Evolutionary conservation across 2,113 vertebrate genomes (phyloP), one percentile per base, ranked within the genome.

Genomic region (Pyrgilauda ruficollis): DNA sequence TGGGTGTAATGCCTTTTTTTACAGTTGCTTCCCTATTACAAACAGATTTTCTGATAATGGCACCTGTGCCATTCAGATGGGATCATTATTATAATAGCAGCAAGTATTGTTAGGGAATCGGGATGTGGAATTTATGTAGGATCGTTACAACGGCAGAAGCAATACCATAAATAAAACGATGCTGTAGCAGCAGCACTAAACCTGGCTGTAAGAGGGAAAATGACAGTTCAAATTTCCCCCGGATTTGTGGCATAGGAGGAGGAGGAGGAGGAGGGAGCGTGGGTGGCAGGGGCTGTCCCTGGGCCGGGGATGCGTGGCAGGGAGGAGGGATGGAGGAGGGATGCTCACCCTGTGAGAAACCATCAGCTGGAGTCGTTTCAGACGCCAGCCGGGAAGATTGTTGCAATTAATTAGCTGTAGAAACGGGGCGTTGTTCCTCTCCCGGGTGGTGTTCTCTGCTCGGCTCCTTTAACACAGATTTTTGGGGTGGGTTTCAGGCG

Each of bases 41-140:
- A 93, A 95, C 90, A 92, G 96, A 92, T 96, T 97, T 90, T 61
- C 93, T 93, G 93, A 87, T 96, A 96, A 97, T 93, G 94, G 74
- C 55, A 61, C 88, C 92, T 84, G 80, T 33, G 88, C 94, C 90
- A 24, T 89, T 96, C 94, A 58, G 90, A 44, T 50, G 88, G 79
- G 85, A 84, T 93, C 96, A 79, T 96, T 97, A 93, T 78, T 89
- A 11, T 95, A 95, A 96, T 80, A 89, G 94, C 94, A 88, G 90
- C 80, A 7, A 87, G 92, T 4, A 50, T 87, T 87, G 96, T 95
- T 62, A 16, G 5, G 12, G 90, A 92, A 72, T 73, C 1, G 11
- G 68, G 49, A 10, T 9, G 61, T 46, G 92, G 90, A 84, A 94
- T 96, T 97, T 64, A 79, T 94, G 90, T 75, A 2, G 90, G 69